phyloP scores from a whole-genome alignment of 2,888 invertebrate species.

The Lottia gigantea region DNA sequence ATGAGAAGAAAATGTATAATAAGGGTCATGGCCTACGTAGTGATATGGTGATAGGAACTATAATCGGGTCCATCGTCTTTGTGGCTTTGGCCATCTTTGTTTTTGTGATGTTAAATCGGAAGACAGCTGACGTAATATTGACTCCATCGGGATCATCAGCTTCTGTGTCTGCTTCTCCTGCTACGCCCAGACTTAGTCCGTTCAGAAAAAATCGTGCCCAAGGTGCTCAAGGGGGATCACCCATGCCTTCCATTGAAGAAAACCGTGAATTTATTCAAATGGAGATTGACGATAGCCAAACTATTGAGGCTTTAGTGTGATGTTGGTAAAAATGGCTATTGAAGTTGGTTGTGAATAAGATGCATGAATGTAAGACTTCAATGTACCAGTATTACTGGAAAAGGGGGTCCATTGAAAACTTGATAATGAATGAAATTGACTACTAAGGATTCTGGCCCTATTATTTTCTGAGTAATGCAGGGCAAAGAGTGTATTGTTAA shows the following conservation, averaged over 20 bases:
- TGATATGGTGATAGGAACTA: constrained; percentile 5
- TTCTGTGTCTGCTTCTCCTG: constrained; percentile 1
- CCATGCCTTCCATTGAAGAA: constrained; percentile 1
- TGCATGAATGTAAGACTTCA: too few species aligned
- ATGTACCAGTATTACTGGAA: too few species aligned
- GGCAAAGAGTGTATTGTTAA: too few species aligned
- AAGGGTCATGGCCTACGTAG: background rate
- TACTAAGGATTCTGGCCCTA: too few species aligned
- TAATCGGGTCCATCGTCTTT: background rate
- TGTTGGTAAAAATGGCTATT: background rate
- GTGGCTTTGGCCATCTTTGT: background rate
- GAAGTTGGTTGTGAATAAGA: too few species aligned
- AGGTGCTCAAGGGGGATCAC: background rate
- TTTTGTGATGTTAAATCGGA: background rate
- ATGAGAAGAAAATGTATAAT: constrained; percentile 10
- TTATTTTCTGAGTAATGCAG: too few species aligned
- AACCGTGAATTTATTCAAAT: background rate
- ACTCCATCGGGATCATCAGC: background rate
- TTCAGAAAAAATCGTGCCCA: constrained; percentile 3
- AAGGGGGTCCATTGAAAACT: too few species aligned
- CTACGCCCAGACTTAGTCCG: constrained; percentile 1
- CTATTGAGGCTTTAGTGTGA: background rate
- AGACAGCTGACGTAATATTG: background rate
- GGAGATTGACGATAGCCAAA: constrained; percentile 3
- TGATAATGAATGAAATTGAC: too few species aligned